Evolutionary conservation across 2,113 vertebrate species (phyloP).

Genomic region (Fukomys damarensis): DNA sequence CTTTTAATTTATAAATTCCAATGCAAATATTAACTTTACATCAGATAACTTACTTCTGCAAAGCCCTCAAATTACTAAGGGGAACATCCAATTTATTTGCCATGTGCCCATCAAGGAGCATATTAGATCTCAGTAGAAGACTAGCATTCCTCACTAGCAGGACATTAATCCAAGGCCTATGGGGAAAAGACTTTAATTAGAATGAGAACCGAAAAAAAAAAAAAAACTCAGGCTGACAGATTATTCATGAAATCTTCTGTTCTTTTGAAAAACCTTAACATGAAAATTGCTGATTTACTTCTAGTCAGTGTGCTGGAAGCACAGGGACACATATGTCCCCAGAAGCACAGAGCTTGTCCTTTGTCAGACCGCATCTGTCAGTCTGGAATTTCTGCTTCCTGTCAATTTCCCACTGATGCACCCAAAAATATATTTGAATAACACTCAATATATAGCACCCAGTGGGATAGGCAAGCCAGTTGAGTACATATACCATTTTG

Average conservation of each 20-base stretch:
- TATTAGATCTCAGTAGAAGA: neutral
- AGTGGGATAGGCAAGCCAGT: neutral
- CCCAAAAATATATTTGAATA: neutral
- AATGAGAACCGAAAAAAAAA: neutral
- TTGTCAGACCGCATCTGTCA: neutral
- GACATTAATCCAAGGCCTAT: neutral
- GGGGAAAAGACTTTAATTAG: neutral
- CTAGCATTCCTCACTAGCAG: neutral
- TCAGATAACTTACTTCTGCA: slow-evolving; percentile 40
- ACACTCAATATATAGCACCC: accelerated
- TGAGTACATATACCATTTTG: neutral
- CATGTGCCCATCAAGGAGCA: neutral
- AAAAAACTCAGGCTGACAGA: neutral
- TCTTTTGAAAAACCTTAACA: neutral
- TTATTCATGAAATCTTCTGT: neutral
- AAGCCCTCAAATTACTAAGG: neutral
- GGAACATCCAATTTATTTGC: neutral
- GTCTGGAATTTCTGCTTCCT: neutral
- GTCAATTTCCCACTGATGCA: neutral
- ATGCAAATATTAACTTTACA: slow-evolving; percentile 55
- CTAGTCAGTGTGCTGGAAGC: neutral
- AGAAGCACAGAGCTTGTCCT: neutral
- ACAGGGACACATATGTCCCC: neutral
- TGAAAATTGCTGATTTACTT: slow-evolving; percentile 14
- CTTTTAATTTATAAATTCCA: slow-evolving; percentile 57